Evolutionary conservation across 2,797 vertebrate species (phyloP), one percentile per base, ranked within the genome.

Genomic region (Aviceda cuculoides): DNA sequence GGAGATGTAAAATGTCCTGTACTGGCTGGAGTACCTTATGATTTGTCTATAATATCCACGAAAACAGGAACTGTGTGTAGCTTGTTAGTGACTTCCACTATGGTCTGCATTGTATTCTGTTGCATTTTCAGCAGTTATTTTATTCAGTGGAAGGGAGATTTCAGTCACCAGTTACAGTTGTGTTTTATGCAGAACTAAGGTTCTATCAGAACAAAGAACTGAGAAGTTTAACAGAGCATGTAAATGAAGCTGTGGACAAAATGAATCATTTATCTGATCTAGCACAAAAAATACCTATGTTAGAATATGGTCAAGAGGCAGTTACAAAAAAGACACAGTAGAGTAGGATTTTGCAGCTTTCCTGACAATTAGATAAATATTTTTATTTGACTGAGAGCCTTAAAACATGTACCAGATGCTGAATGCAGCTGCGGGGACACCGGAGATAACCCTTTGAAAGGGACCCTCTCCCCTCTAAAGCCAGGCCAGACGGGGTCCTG

Each of bases 391-490:
- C n/a, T 62, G 50, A 79, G 24, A 67, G 11, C 15, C 46, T 66
- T 70, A 50, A 70, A 85, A 80, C 16, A 19, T 13, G n/a, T 72
- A 72, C 31, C 22, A 55, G 28, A 20, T 59, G 25, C 42, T 87
- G 53, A 70, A 79, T 4, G 37, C 25, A 26, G 9, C 46, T 82
- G 31, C 3, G 2, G 47, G n/a, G n/a, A 55, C 17, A 7, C 8
- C 0, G 1, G 21, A 47, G 29, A 29, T 42, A 12, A 22, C 14
- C 37, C 37, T 37, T 37, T 37, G 22, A 62, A 92, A 65, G 12
- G 15, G 11, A 59, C 0, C 0, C 3, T n/a, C 12, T 71, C 8
- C 16, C 28, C 18, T 39, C 26, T 58, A 55, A 87, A 50, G 13
- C 6, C 46, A 86, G 20, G 15, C 24, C 37, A 65, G 29, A 2